Conservation (phyloP, 2,797 vertebrate genomes). For the Thamnophis elegans region DNA sequence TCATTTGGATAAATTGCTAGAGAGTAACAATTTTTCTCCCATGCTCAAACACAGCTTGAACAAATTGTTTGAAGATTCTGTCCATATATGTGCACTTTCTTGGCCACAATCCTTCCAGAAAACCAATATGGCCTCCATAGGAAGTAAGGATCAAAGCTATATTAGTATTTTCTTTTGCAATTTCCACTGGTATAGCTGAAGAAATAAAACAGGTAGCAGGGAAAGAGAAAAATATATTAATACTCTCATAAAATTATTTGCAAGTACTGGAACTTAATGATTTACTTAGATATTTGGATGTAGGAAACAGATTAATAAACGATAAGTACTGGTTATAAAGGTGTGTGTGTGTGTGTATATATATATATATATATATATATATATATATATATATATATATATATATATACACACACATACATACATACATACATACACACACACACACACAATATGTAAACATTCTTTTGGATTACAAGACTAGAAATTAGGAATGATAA, state of each 20-base stretch:
- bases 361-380: no score
- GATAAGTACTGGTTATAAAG: background rate
- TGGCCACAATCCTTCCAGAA: constrained; percentile 97
- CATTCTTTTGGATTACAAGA: background rate
- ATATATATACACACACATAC: no score
- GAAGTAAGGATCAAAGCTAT: constrained; percentile 93
- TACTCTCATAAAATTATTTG: constrained; percentile 14
- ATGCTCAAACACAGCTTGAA: constrained; percentile 91
- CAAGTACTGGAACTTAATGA: background rate
- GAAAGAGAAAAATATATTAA: background rate
- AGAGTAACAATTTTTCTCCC: constrained; percentile 77
- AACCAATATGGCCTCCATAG: constrained; percentile 96
- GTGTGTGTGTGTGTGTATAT: no score
- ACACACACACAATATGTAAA: no score
- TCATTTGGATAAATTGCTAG: constrained; percentile 55
- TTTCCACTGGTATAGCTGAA: constrained; percentile 91
- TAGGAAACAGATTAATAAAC: background rate
- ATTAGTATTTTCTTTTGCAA: constrained; percentile 94
- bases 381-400: no score
- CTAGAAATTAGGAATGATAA: background rate
- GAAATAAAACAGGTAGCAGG: fast-evolving
- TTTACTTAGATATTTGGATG: background rate
- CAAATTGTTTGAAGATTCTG: constrained; percentile 95
- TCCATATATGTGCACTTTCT: constrained; percentile 97
- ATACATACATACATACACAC: no score